Conservation (phyloP, 2,888 invertebrate genomes). For the Parapristionchus giblindavisi region DNA sequence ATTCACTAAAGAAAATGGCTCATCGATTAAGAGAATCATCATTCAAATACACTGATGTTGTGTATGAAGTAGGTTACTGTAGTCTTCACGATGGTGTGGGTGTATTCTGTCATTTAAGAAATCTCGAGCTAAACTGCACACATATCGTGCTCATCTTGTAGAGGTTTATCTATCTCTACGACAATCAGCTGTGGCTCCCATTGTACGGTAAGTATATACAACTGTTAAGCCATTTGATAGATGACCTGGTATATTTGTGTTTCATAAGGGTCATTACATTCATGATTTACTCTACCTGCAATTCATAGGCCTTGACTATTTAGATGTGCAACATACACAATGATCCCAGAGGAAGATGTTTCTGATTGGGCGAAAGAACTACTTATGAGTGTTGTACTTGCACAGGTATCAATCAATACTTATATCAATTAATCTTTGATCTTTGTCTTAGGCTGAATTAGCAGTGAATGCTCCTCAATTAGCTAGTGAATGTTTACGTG, state of each 20-base stretch:
- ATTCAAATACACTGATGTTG: slow-evolving; percentile 63
- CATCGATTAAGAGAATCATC: slow-evolving; percentile 64
- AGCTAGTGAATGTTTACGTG: slow-evolving; percentile 45
- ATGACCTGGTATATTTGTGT: too few species aligned
- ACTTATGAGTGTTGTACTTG: slow-evolving; percentile 66
- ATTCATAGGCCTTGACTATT: background rate
- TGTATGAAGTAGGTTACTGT: slow-evolving; percentile 54
- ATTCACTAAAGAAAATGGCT: slow-evolving; percentile 59
- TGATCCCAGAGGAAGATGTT: slow-evolving; percentile 53
- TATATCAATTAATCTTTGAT: background rate
- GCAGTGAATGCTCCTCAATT: slow-evolving; percentile 63
- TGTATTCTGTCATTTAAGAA: slow-evolving; percentile 49
- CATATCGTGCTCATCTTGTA: slow-evolving; percentile 57
- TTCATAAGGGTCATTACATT: background rate
- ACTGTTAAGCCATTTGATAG: too few species aligned
- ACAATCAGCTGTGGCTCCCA: slow-evolving; percentile 22
- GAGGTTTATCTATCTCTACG: slow-evolving; percentile 56
- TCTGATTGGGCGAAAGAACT: slow-evolving; percentile 68
- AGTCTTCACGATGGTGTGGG: background rate
- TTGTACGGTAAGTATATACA: slow-evolving; percentile 25
- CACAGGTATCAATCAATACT: slow-evolving; percentile 42
- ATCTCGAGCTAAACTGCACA: slow-evolving; percentile 55
- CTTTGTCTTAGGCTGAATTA: slow-evolving; percentile 58
- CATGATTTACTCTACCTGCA: background rate
- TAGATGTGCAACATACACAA: slow-evolving; percentile 18